phyloP scores from a whole-genome alignment of 2,797 vertebrate genomes.

The Lindbergichthys nudifrons region DNA sequence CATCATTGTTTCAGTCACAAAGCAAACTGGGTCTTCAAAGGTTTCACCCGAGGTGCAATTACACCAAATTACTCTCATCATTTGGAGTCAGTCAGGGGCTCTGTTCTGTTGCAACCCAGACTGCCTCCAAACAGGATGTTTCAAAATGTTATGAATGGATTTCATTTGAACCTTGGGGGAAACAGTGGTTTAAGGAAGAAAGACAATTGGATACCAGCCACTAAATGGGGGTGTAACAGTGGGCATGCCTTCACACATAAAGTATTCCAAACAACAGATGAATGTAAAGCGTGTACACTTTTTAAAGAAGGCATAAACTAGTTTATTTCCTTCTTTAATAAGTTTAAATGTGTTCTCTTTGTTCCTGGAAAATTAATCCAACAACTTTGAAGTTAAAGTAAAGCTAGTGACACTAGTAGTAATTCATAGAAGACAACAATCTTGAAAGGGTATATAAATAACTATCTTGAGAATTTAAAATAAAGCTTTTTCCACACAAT shows the following conservation, averaged over 20 bases:
- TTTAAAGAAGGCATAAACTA: too few relatives aligned
- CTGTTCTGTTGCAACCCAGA: constrained; percentile 32
- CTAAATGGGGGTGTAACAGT: background rate
- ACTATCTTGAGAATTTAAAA: background rate
- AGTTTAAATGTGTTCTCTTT: background rate
- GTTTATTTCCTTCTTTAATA: background rate
- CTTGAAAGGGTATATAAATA: background rate
- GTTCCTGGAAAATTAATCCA: too few relatives aligned
- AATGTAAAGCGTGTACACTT: background rate
- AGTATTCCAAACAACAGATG: background rate
- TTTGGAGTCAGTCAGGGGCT: constrained; percentile 55
- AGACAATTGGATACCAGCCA: background rate
- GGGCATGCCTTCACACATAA: background rate
- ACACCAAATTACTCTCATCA: constrained; percentile 77
- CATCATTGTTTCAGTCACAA: constrained; percentile 80
- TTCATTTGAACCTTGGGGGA: constrained; percentile 19
- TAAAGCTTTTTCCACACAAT: background rate
- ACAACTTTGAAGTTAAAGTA: too few relatives aligned
- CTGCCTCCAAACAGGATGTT: constrained; percentile 59
- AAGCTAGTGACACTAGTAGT: background rate
- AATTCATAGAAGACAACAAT: background rate
- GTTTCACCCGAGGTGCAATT: constrained; percentile 83
- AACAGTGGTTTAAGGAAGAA: constrained; percentile 1
- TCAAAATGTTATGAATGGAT: constrained; percentile 28
- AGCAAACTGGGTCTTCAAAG: constrained; percentile 87